Base-by-base conservation (phyloP, 1,140 invertebrate genomes). In the Scylla paramamosain region DNA sequence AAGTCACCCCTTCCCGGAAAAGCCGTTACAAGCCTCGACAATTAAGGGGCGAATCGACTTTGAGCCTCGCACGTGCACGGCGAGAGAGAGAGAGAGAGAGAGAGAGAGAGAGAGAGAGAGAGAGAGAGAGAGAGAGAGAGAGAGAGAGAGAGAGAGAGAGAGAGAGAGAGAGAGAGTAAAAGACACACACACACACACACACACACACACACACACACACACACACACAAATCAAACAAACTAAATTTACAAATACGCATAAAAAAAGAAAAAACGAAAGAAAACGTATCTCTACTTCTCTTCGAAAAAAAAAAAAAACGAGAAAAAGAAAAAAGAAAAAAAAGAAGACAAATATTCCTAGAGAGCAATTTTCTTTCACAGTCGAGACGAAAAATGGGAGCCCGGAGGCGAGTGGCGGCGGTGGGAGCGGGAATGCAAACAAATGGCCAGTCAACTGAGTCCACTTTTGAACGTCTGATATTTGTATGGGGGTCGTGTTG, bases 11-110 rank as follows among this genome's bases (percentile, higher is more conserved):
- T 92, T 77, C 31, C 91, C 91, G 67, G 91, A 92, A 92, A 92
- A 92, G 91, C 91, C 91, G 91, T 92, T 92, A 92, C 67, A 92
- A 83, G 29, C 91, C 91, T 28, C 59, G 91, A 92, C 91, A 92
- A 92, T 83, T 92, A 59, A 39, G 32, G 45, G 82, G 67, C 25
- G 91, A 92, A 92, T 92, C 91, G 91, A 92, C 91, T 92, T 92
- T 92, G 28, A 83, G 10, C 29, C 31, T 32, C 91, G 67, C 91
- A 92, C 91, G 91, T 92, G 91, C 31, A 83, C 59, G 28, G 29
- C 4, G 67, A 28, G 28, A 77, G 52, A 77, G 87, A 16, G 28
- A 12, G 25, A n/a, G 16, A 14, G 20, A 32, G 32, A 28, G 39
- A n/a, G 32, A 45, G 32, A n/a, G 88, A 32, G 88, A 32, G 32